phyloP scores from a whole-genome alignment of 53 echinoderm and acorn worm species.

The Pentamera pediparva region DNA sequence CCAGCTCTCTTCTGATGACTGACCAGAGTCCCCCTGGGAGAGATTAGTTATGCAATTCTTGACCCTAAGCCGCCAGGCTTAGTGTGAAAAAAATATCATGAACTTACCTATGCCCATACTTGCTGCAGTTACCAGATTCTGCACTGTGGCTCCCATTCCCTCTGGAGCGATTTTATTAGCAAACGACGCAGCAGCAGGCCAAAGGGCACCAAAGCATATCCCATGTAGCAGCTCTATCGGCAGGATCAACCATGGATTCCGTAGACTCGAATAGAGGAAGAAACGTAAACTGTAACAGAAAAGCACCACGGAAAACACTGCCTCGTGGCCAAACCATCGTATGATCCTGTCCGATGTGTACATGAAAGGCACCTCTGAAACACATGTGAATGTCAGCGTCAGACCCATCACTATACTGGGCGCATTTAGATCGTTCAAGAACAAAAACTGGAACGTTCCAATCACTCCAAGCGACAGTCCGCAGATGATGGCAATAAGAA shows the following conservation, averaged over 20 bases:
- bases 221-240: slow-evolving; percentile 72
- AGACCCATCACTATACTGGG: slow-evolving; percentile 79
- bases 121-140: slow-evolving; percentile 36
- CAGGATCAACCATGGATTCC: slow-evolving; percentile 62
- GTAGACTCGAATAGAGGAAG: slow-evolving; percentile 45
- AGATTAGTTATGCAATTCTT: not conserved
- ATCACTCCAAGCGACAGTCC: slow-evolving; percentile 71
- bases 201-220: slow-evolving; percentile 59
- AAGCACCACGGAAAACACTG: slow-evolving; percentile 49
- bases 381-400: slow-evolving; percentile 67
- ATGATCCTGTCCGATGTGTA: slow-evolving; percentile 67
- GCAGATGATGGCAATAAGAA: slow-evolving; percentile 33
- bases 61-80: not conserved
- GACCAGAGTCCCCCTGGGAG: too few relatives aligned
- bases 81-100: not conserved
- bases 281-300: slow-evolving; percentile 58
- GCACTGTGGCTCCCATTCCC: slow-evolving; percentile 60
- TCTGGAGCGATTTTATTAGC: slow-evolving; percentile 44
- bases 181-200: slow-evolving; percentile 51
- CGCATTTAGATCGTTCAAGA: slow-evolving; percentile 59
- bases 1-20: too few relatives aligned
- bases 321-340: slow-evolving; percentile 47
- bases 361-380: slow-evolving; percentile 79
- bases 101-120: slow-evolving; percentile 59
- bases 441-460: slow-evolving; percentile 70